Percentiles rank a stretch among this genome's conserved stretches.
phyloP scores from a whole-genome alignment of 2,113 vertebrate genomes.

The Hyperopisus bebe region DNA sequence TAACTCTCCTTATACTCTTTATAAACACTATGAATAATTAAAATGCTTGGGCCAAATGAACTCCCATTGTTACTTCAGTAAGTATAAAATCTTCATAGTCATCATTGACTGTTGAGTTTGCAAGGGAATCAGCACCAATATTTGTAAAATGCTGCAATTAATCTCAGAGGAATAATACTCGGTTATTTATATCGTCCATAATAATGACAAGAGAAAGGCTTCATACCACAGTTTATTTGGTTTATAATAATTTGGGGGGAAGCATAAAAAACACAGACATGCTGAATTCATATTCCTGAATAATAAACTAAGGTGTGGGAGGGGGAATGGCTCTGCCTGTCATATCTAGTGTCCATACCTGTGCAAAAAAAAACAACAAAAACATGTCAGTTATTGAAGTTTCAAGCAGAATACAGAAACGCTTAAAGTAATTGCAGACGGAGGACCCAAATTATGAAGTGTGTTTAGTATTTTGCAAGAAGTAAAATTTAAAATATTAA shows the following conservation, averaged over 20 bases:
- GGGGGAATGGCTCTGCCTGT: background rate
- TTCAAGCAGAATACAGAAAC: background rate
- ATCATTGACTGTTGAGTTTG: background rate
- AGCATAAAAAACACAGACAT: background rate
- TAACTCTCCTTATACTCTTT: background rate
- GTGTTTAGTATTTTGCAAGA: background rate
- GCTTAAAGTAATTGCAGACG: background rate
- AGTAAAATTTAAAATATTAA: background rate
- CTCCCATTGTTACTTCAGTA: background rate
- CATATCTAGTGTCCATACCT: constrained; percentile 61
- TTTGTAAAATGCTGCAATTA: background rate
- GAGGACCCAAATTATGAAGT: background rate
- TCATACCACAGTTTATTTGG: background rate
- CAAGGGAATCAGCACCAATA: background rate
- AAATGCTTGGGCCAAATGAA: background rate
- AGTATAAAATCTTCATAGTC: background rate
- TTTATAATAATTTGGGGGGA: background rate
- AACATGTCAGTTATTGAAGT: background rate
- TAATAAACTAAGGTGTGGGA: background rate
- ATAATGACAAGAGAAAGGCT: background rate
- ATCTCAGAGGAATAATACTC: background rate
- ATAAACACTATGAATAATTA: background rate
- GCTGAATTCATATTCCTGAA: background rate
- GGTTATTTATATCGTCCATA: background rate
- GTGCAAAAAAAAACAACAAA: constrained; percentile 11